A percentile compares a stretch with the other conserved stretches of the same genome.
phyloP scores from a whole-genome alignment of 2,113 vertebrate species.

The Crotophaga sulcirostris region DNA sequence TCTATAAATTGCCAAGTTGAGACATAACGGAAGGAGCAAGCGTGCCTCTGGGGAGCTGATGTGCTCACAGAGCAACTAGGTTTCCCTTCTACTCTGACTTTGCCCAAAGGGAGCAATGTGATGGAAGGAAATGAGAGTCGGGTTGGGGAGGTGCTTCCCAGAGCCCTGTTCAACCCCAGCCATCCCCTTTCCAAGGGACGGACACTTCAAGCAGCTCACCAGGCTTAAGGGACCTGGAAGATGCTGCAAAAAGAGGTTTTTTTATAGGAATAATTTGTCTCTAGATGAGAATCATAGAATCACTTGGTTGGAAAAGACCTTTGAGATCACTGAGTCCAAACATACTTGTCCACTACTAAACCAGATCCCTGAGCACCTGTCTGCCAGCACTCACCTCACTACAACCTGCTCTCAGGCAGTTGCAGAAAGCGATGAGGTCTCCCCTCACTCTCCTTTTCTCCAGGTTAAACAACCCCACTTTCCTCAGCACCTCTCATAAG shows the following conservation, averaged over 20 bases:
- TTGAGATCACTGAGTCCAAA: too few species aligned
- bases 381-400: too few species aligned
- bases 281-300: not conserved
- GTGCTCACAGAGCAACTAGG: not conserved
- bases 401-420: too few species aligned
- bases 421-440: too few species aligned
- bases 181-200: not conserved
- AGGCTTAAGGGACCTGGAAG: not conserved
- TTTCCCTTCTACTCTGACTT: not conserved
- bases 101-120: not conserved
- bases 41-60: not conserved
- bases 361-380: too few species aligned
- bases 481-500: too few species aligned
- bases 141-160: not conserved
- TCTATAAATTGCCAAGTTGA: slow-evolving; percentile 42
- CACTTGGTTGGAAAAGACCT: too few species aligned
- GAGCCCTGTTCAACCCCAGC: not conserved
- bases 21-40: not conserved
- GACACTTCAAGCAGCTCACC: rapidly evolving
- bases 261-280: not conserved
- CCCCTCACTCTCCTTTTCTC: too few species aligned
- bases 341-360: too few species aligned
- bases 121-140: not conserved
- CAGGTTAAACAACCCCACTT: too few species aligned
- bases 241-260: not conserved